Evolutionary conservation across 2,113 vertebrate genomes (phyloP).

Genomic region (Coreoperca whiteheadi): DNA sequence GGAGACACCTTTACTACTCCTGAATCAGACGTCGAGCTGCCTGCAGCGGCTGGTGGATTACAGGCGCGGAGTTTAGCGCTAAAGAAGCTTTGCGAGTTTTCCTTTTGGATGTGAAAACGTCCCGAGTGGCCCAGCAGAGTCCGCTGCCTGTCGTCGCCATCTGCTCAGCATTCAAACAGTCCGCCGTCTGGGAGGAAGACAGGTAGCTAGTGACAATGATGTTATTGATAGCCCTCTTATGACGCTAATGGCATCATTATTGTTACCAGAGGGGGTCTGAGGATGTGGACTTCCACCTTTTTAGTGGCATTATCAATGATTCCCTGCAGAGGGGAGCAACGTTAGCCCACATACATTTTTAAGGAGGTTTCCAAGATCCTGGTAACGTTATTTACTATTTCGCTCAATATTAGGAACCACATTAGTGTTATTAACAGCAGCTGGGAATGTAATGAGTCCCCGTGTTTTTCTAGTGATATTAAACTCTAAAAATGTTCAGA

Average conservation of each 20-base stretch:
- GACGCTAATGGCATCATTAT: neutral
- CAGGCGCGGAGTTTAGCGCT: neutral
- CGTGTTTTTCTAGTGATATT: neutral
- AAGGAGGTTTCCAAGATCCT: neutral
- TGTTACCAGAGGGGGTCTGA: neutral
- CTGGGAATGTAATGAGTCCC: neutral
- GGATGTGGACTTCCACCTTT: neutral
- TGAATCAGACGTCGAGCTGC: neutral
- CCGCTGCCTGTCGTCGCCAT: conserved; percentile 22
- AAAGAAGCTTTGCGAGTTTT: neutral
- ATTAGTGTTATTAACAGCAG: neutral
- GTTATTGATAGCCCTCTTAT: neutral
- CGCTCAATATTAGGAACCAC: neutral
- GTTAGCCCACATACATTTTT: neutral
- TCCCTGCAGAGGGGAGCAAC: neutral
- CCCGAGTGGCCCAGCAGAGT: conserved; percentile 8
- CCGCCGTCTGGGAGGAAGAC: conserved; percentile 47
- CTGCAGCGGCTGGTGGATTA: neutral
- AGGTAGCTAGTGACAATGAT: conserved; percentile 50
- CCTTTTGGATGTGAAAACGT: conserved; percentile 11
- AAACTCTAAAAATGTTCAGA: neutral
- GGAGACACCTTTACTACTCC: neutral
- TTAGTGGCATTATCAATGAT: neutral
- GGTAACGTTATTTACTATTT: neutral
- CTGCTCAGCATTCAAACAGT: conserved; percentile 38